Evolutionary conservation across 2,888 invertebrate genomes (phyloP), one percentile per base, ranked within the genome.

Genomic region (Agrypnus murinus): DNA sequence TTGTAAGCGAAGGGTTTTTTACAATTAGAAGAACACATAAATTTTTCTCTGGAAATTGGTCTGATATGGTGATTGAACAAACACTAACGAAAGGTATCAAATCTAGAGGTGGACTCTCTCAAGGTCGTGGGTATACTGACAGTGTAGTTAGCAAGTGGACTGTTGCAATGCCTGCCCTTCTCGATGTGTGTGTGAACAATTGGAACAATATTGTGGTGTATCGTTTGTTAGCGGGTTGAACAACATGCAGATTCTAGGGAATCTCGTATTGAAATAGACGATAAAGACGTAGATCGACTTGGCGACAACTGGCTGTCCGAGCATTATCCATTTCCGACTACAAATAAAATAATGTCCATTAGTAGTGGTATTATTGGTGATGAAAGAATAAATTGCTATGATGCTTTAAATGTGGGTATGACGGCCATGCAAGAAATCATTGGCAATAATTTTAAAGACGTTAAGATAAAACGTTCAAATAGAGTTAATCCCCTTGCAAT

Each of bases 61-160:
- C 34, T 32, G 65, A 65, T 53, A 31, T 48, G 38, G 50, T 40
- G 9, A 65, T 70, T 14, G 65, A 70, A 15, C 59, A 65, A 43
- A 14, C 7, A 10, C 12, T 70, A 2, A 70, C 65, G 69, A 25
- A 66, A 2, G 2, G 32, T 43, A 50, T 68, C 45, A 68, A 63
- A 43, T 8, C 12, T 10, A 2, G 9, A n/a, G 69, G 64, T n/a
- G 57, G 69, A 1, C 9, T 69, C 1, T 55, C 58, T n/a, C 10
- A 8, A 31, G 62, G 59, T 15, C 36, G 40, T 15, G 59, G 43
- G n/a, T 40, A 40, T 4, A 59, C 59, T 3, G 59, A 59, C 40
- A 59, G 59, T 19, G 7, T 7, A 5, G 3, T 43, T 2, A 14
- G 2, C 3, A 43, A 1, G 2, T 65, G 55, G 65, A 40, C 55